These are phyloP conservation scores for Drosophila littoralis DNA, from an alignment of 1,140 invertebrate species.

Conservation along the genomic window DNA sequence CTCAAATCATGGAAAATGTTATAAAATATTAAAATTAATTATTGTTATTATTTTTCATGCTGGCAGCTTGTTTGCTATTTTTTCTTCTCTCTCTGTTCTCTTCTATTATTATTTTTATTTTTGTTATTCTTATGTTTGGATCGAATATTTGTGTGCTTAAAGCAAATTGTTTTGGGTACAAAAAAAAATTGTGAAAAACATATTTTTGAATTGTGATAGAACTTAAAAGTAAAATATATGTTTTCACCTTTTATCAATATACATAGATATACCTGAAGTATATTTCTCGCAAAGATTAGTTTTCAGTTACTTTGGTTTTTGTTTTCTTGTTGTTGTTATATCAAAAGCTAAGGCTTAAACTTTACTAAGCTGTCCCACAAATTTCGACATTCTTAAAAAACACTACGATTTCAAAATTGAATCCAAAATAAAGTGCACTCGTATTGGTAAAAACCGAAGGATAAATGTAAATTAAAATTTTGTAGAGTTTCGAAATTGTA, in stretches of 20 bases:
- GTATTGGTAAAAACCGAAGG: slow-evolving; percentile 23
- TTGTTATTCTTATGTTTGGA: slow-evolving; percentile 51
- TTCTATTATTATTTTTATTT: slow-evolving; percentile 58
- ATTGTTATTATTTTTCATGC: slow-evolving; percentile 78
- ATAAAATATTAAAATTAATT: slow-evolving; percentile 81
- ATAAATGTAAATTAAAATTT: slow-evolving; percentile 9
- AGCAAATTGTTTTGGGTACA: neutral
- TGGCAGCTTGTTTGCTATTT: slow-evolving; percentile 76
- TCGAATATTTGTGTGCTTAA: slow-evolving; percentile 49
- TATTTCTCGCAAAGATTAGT: slow-evolving; percentile 8
- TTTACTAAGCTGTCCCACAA: slow-evolving; percentile 51
- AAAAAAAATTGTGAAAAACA: slow-evolving; percentile 52
- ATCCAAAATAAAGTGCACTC: slow-evolving; percentile 38
- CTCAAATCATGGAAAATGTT: slow-evolving; percentile 66
- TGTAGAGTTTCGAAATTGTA: slow-evolving; percentile 39
- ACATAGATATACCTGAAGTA: neutral
- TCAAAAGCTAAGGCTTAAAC: slow-evolving; percentile 77
- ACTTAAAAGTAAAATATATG: slow-evolving; percentile 3
- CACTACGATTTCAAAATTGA: slow-evolving; percentile 46
- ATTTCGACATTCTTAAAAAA: slow-evolving; percentile 58
- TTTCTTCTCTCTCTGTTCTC: neutral
- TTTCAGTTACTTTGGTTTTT: slow-evolving; percentile 13
- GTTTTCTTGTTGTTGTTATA: slow-evolving; percentile 54
- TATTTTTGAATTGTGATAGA: slow-evolving; percentile 7
- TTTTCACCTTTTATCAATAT: slow-evolving; percentile 15